phyloP scores from a whole-genome alignment of 2,113 vertebrate species.

The Corydoras sp. region DNA sequence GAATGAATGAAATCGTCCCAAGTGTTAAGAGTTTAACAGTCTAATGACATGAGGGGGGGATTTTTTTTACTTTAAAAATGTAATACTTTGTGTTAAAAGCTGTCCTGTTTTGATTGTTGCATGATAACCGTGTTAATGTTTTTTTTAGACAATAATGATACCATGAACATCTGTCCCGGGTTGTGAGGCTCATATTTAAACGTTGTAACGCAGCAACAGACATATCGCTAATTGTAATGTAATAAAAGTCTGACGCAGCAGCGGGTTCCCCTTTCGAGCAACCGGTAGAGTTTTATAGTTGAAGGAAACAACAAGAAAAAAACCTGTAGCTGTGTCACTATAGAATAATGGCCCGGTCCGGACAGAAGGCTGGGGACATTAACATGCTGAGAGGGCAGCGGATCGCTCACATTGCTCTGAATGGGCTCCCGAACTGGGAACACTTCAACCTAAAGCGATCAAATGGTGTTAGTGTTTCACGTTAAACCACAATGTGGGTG shows the following conservation, averaged over 20 bases:
- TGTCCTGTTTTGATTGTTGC: too few species aligned
- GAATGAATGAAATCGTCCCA: too few species aligned
- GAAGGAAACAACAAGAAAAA: background rate
- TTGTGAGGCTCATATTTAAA: too few species aligned
- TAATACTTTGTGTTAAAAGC: too few species aligned
- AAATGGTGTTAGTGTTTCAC: conserved; percentile 37
- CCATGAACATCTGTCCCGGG: too few species aligned
- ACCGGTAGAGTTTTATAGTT: conserved; percentile 9
- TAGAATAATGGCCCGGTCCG: conserved; percentile 22
- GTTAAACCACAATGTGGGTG: conserved; percentile 39
- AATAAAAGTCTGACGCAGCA: conserved; percentile 19
- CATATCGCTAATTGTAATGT: background rate
- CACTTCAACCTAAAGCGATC: conserved; percentile 33
- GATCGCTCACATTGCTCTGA: conserved; percentile 26
- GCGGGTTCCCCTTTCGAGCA: conserved; percentile 7
- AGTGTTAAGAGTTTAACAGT: too few species aligned
- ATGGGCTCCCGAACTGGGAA: conserved; percentile 32
- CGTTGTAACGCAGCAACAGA: too few species aligned
- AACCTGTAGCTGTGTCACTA: conserved; percentile 27
- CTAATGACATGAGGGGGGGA: too few species aligned
- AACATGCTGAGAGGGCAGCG: conserved; percentile 37
- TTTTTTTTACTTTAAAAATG: too few species aligned
- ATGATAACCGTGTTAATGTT: too few species aligned
- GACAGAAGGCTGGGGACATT: conserved; percentile 36
- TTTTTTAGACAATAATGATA: too few species aligned